Conservation (phyloP, 2,113 vertebrate species). For the Ptilorrhoa leucosticta region DNA sequence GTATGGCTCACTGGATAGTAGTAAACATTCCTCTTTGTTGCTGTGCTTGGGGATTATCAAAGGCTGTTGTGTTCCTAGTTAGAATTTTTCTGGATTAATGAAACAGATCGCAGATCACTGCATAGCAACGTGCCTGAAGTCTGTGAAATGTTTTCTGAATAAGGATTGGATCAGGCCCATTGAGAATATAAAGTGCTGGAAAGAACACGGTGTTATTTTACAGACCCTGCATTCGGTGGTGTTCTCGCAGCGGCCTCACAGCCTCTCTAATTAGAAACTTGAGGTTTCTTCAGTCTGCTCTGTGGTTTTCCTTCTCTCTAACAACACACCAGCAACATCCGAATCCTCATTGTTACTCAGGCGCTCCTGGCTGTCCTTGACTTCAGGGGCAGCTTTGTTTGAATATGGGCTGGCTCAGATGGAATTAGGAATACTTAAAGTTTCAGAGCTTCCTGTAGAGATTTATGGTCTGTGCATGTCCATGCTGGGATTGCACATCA, state of each 20-base stretch:
- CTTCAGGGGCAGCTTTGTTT: not conserved
- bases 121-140: constrained; percentile 14
- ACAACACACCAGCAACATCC: not conserved
- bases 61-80: not conserved
- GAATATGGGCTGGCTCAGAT: not conserved
- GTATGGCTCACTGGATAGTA: not conserved
- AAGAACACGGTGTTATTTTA: not conserved
- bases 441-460: not conserved
- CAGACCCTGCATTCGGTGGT: not conserved
- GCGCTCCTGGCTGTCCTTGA: not conserved
- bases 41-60: constrained; percentile 12
- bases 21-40: not conserved
- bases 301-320: not conserved
- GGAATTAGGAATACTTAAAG: not conserved
- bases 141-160: constrained; percentile 29
- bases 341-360: not conserved
- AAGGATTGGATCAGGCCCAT: constrained; percentile 29
- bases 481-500: not conserved
- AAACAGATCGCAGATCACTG: constrained; percentile 28
- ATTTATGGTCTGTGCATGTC: not conserved
- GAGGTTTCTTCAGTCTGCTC: not conserved
- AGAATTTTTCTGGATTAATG: constrained; percentile 44
- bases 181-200: constrained; percentile 17
- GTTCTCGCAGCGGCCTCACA: not conserved
- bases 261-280: constrained; percentile 3